Evolutionary conservation across 2,888 invertebrate species (phyloP).

Genomic region (Phrixothrix hirtus): DNA sequence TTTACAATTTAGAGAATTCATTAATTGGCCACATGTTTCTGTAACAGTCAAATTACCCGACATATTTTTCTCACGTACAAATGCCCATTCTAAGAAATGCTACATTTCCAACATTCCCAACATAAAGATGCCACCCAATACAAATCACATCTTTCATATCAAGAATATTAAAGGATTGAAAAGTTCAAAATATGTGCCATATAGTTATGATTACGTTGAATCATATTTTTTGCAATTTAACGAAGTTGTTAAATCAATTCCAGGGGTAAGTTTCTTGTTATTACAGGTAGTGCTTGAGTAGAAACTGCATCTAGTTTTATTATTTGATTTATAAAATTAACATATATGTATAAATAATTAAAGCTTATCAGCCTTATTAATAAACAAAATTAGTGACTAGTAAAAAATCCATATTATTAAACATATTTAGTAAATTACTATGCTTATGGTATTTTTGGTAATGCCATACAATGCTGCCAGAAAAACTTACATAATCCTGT

Average conservation of each 20-base stretch:
- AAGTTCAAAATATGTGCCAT: constrained; percentile 17
- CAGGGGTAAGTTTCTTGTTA: constrained; percentile 16
- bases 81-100: constrained; percentile 26
- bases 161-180: constrained; percentile 7
- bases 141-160: constrained; percentile 19
- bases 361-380: no score
- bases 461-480: no score
- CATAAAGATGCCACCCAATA: constrained; percentile 7
- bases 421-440: no score
- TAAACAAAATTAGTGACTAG: no score
- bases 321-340: no score
- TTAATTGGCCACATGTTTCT: no score
- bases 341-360: no score
- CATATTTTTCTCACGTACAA: constrained; percentile 25
- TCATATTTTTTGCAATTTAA: constrained; percentile 30
- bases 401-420: no score
- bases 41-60: constrained; percentile 33
- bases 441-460: no score
- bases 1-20: constrained; percentile 21
- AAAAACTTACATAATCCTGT: no score
- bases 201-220: constrained; percentile 25
- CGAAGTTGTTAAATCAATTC: constrained; percentile 7
- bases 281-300: no score
- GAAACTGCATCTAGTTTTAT: no score
- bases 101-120: constrained; percentile 29